These are phyloP conservation scores for Holothuria glaberrima DNA, from an alignment of 35 echinoderm and acorn worm species.

Conservation along the genomic window DNA sequence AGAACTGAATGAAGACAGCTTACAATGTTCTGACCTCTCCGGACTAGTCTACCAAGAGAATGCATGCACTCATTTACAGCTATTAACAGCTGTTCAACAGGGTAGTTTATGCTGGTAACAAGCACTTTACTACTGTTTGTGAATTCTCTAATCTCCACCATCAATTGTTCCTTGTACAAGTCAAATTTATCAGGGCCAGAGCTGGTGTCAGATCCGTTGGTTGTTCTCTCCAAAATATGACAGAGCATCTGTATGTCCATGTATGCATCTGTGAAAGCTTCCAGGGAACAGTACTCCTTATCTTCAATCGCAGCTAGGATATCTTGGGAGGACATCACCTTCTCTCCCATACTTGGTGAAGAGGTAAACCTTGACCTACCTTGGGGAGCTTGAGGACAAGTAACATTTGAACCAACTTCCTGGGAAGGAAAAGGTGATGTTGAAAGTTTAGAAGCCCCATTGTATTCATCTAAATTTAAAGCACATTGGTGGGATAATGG, in stretches of 20 bases:
- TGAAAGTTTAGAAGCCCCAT: not conserved
- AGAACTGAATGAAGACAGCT: constrained; percentile 66
- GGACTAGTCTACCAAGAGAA: constrained; percentile 81
- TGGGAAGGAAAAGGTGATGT: constrained; percentile 58
- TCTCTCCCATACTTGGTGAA: not conserved
- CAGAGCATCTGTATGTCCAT: constrained; percentile 78
- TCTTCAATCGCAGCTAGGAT: constrained; percentile 49
- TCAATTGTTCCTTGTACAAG: constrained; percentile 63
- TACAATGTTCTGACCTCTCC: constrained; percentile 64
- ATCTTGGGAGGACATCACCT: not conserved
- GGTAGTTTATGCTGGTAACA: constrained; percentile 86
- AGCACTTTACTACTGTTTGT: constrained; percentile 93
- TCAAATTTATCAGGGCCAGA: constrained; percentile 50
- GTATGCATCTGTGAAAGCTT: constrained; percentile 54
- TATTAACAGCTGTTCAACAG: constrained; percentile 57
- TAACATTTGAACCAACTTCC: not conserved
- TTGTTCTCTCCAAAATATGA: constrained; percentile 44
- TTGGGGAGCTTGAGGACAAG: no score
- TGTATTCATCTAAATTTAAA: not conserved
- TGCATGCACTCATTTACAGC: constrained; percentile 86
- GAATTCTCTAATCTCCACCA: constrained; percentile 85
- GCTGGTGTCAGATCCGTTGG: not conserved
- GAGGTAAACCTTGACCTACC: not conserved
- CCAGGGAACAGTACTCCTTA: constrained; percentile 71
- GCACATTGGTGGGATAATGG: not conserved